Conservation (phyloP, 2,888 invertebrate species). For the Argynnis bischoffii region DNA sequence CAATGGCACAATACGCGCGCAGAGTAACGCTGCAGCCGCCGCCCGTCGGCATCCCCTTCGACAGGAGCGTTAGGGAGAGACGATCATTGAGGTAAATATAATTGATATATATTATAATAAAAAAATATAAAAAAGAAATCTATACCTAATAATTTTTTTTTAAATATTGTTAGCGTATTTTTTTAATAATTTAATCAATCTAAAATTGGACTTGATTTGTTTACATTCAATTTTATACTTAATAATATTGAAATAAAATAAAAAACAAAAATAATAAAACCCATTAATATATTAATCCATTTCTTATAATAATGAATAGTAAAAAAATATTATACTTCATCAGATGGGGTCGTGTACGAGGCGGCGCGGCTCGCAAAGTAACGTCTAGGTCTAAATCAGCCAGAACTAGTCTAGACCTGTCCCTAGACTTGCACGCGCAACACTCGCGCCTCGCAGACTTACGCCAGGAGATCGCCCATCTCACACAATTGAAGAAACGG, state of each 20-base stretch:
- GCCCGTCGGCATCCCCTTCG: constrained; percentile 88
- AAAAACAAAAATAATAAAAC: no score
- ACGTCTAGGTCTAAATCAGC: constrained; percentile 77
- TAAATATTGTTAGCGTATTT: no score
- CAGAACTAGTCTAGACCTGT: constrained; percentile 94
- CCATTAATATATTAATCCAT: no score
- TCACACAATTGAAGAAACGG: constrained; percentile 90
- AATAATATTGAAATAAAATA: no score
- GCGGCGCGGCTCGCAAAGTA: constrained; percentile 39
- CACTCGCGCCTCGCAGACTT: constrained; percentile 92
- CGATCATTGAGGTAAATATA: constrained; percentile 88
- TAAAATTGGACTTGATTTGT: no score
- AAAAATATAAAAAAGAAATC: neutral
- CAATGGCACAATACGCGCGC: constrained; percentile 92
- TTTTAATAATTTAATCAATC: no score
- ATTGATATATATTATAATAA: neutral
- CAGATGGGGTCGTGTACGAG: constrained; percentile 62
- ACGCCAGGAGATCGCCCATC: constrained; percentile 90
- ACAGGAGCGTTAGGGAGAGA: constrained; percentile 94
- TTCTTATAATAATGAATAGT: neutral
- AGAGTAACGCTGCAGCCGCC: constrained; percentile 63
- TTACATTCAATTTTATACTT: no score
- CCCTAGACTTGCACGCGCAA: constrained; percentile 95
- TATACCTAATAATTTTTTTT: neutral
- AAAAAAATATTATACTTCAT: neutral